Conservation (phyloP, 35 echinoderm and acorn worm species). For the Eucidaris tribuloides region DNA sequence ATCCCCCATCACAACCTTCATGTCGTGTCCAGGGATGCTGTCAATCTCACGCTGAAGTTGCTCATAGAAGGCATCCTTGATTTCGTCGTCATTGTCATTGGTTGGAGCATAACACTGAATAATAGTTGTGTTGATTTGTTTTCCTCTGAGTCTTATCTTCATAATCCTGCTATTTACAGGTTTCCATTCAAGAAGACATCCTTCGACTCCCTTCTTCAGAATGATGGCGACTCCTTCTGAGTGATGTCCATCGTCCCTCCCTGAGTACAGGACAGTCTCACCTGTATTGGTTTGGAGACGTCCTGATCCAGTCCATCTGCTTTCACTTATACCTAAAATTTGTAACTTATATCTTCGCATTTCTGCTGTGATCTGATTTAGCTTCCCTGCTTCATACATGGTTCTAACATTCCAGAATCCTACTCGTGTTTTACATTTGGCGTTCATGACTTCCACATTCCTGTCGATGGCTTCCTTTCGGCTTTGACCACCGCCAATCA, state of each 20-base stretch:
- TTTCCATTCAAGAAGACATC: constrained; percentile 1
- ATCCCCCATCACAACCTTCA: too few relatives aligned
- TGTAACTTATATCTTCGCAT: neutral
- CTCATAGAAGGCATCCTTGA: neutral
- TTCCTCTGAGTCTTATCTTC: neutral
- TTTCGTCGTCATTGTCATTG: constrained; percentile 20
- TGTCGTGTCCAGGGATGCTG: too few relatives aligned
- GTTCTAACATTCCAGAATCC: too few relatives aligned
- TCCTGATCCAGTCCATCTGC: constrained; percentile 16
- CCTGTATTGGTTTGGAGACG: neutral
- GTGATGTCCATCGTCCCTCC: neutral
- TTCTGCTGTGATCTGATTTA: too few relatives aligned
- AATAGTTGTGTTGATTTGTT: constrained; percentile 7
- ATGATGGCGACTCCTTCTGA: too few relatives aligned
- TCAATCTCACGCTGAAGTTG: too few relatives aligned
- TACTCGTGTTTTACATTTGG: too few relatives aligned
- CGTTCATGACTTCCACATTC: too few relatives aligned
- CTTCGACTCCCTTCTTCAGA: neutral
- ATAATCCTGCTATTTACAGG: constrained; percentile 14
- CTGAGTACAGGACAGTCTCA: too few relatives aligned
- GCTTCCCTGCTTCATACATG: too few relatives aligned
- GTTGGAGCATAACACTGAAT: constrained; percentile 40
- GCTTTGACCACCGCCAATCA: too few relatives aligned
- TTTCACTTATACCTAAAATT: constrained; percentile 24
- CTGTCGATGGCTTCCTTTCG: too few relatives aligned